phyloP scores from a whole-genome alignment of 2,113 vertebrate species.

The Aspidoscelis tigris region DNA sequence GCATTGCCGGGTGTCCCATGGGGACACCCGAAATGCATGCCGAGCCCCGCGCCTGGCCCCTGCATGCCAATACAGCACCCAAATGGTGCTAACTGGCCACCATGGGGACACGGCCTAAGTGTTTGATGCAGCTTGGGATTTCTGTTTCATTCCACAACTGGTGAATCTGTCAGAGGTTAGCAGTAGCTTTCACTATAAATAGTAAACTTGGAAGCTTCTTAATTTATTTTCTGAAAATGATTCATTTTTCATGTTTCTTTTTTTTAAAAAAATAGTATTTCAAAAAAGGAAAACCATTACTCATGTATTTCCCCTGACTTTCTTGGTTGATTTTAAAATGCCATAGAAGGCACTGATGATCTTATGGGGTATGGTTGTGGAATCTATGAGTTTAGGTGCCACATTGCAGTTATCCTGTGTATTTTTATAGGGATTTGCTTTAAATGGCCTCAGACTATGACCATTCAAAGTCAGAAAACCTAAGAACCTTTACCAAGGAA shows the following conservation, averaged over 20 bases:
- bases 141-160: background rate
- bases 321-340: background rate
- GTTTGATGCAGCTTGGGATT: background rate
- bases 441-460: too few species aligned
- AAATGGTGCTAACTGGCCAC: too few species aligned
- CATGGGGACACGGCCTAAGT: too few species aligned
- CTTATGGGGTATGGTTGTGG: constrained; percentile 3
- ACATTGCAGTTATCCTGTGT: background rate
- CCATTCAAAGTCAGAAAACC: too few species aligned
- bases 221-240: constrained; percentile 9
- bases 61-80: too few species aligned
- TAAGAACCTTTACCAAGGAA: too few species aligned
- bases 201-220: background rate
- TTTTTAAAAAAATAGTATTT: background rate
- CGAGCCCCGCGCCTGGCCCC: too few species aligned
- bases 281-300: background rate
- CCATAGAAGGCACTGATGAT: constrained; percentile 2
- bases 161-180: background rate
- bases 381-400: background rate
- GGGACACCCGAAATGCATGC: too few species aligned
- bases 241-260: constrained; percentile 7
- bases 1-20: too few species aligned
- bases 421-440: background rate
- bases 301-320: background rate
- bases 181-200: constrained; percentile 3